Base-by-base conservation (phyloP, 2,113 vertebrate genomes). In the Heliornis fulica region DNA sequence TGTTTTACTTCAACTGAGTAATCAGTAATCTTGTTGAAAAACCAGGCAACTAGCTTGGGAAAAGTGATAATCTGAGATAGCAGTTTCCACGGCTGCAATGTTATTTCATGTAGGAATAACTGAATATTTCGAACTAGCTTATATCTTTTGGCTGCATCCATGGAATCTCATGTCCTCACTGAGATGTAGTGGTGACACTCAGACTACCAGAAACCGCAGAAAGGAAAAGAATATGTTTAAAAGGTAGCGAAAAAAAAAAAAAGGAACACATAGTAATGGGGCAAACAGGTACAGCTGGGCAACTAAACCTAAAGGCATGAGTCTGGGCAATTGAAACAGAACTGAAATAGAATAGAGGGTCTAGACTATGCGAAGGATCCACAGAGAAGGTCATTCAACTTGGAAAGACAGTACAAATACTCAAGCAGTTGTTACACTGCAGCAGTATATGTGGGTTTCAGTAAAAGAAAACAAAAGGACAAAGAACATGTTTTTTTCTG, bases 1-100 rank as follows among this genome's bases (percentile, higher is more conserved):
- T 64, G 32, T 15, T 84, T 72, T 51, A 60, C 29, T 77, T 69
- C 40, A 51, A 4, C 8, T 34, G 32, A 41, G 8, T 74, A 74
- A 84, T 43, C 40, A 54, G 26, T 87, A 43, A 56, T 57, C 60
- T 84, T 77, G 15, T 45, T 65, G 45, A 85, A 82, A 90, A 84
- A 69, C 9, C 21, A 57, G n/a, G 15, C 6, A 70, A 22, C 11
- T 60, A 11, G 5, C 18, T 72, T 83, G 32, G 18, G 40, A 51
- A 65, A 74, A 69, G 15, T 43, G 56, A 57, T 84, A 56, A 74
- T 26, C 23, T 77, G 64, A 84, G 60, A 45, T 74, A 69, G 9
- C 51, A 56, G 25, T n/a, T 87, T 87, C 50, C 83, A 78, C 45
- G 78, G 60, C 20, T 90, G 31, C n/a, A 48, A 23, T 1, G 1